Evolutionary conservation across 2,888 invertebrate species (phyloP), one percentile per base, ranked within the genome.

Genomic region (Ptychoptera albimana): DNA sequence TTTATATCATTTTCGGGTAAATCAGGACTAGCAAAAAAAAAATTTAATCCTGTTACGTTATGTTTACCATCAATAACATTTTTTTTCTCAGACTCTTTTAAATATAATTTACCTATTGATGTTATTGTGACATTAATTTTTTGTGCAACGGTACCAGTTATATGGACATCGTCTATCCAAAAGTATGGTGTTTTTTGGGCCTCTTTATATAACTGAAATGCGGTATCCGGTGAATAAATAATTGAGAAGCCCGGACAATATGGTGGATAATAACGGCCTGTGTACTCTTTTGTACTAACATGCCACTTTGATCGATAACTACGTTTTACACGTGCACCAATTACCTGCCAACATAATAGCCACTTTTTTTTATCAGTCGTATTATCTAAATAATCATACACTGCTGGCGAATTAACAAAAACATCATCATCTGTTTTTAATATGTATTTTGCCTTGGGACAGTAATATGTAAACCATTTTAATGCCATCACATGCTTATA

Each of bases 131-230:
- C 59, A 54, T 72, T 72, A 35, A 65, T 62, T 50, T 66, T 63
- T 52, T 67, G 63, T 10, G 72, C 70, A 45, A 78, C 57, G 1
- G 73, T 67, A 16, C 85, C 86, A 0, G 86, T 85, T 34, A 86
- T 69, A 54, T 80, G 82, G 32, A 82, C 82, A 60, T 86, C 86
- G 57, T 87, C 86, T 42, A 86, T 80, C 86, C 86, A 86, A 65
- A 86, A 84, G 57, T 80, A 85, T 2, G 73, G 73, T 3, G 69
- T 63, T 8, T 60, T 64, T 53, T 78, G 75, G 1, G 79, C 79
- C 39, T 71, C 70, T 44, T 64, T 65, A 42, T 77, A 73, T 11
- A 79, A 61, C 29, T 68, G 63, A 46, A 67, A 67, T 12, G 72
- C 72, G 35, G 74, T 72, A 56, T 80, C 79, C 37, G 71, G 68